Evolutionary conservation across 2,888 invertebrate species (phyloP).

Genomic region (Blastobasis adustella): DNA sequence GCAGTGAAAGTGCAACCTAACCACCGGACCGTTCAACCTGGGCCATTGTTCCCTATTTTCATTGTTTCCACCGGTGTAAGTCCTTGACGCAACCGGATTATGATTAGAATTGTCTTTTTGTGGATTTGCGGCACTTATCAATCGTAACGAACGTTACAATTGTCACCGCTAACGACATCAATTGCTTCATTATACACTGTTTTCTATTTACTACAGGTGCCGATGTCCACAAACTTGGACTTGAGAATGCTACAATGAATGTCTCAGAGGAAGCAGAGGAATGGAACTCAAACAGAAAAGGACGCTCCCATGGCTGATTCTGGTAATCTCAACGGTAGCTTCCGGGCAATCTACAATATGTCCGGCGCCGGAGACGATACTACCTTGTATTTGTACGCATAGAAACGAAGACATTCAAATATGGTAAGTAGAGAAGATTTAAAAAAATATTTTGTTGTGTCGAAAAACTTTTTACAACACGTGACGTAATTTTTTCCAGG

Average conservation of each 20-base stretch:
- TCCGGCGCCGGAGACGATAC: conserved; percentile 84
- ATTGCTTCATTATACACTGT: background rate
- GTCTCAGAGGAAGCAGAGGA: conserved; percentile 41
- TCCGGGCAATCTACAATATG: conserved; percentile 64
- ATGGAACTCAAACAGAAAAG: conserved; percentile 52
- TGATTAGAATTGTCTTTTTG: conserved; percentile 14
- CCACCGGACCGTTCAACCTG: conserved; percentile 50
- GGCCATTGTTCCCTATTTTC: conserved; percentile 57
- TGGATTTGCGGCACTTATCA: background rate
- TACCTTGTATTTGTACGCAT: conserved; percentile 88
- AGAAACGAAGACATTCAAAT: conserved; percentile 87
- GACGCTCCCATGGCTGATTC: conserved; percentile 44
- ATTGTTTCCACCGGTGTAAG: conserved; percentile 58
- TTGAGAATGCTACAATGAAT: conserved; percentile 60
- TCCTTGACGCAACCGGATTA: conserved; percentile 56
- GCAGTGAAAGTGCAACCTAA: conserved; percentile 64
- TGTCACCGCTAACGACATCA: background rate
- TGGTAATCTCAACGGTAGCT: conserved; percentile 28
- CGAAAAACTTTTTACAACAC: background rate
- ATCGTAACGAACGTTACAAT: background rate
- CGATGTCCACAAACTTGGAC: background rate
- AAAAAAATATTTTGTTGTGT: background rate
- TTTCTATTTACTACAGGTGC: conserved; percentile 11
- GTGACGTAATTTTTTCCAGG: conserved; percentile 66
- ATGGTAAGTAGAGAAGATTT: conserved; percentile 75